Evolutionary conservation across 2,888 invertebrate genomes (phyloP).

Genomic region (Drosophila rellima): DNA sequence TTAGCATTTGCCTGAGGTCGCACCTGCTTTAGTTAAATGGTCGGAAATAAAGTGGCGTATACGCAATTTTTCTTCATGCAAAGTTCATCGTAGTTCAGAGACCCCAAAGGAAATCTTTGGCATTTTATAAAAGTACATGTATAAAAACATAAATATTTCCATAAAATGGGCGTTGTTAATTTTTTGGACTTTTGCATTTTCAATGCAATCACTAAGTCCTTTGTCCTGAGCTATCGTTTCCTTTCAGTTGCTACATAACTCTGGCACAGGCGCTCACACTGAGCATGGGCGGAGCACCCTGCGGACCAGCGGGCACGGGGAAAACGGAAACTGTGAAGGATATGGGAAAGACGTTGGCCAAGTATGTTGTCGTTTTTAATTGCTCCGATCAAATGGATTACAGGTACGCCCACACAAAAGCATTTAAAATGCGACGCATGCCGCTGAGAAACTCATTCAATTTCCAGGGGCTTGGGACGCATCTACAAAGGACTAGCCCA

Average conservation of each 20-base stretch:
- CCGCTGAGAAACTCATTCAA: slow-evolving; percentile 37
- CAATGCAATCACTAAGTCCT: slow-evolving; percentile 43
- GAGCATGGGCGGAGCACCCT: slow-evolving; percentile 98
- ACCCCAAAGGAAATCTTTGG: slow-evolving; percentile 30
- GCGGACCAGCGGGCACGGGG: slow-evolving; percentile 99
- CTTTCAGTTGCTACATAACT: slow-evolving; percentile 96
- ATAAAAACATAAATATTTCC: slow-evolving; percentile 22
- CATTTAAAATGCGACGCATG: slow-evolving; percentile 51
- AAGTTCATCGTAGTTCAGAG: slow-evolving; percentile 24
- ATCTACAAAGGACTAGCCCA: slow-evolving; percentile 98
- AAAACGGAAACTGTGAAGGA: slow-evolving; percentile 99
- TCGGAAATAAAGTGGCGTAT: slow-evolving; percentile 34
- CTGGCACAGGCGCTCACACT: slow-evolving; percentile 97
- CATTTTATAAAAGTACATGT: slow-evolving; percentile 23
- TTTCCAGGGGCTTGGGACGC: slow-evolving; percentile 93
- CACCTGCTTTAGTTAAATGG: slow-evolving; percentile 55
- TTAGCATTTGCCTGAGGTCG: slow-evolving; percentile 27
- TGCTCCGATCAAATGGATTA: slow-evolving; percentile 99
- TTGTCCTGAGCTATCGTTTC: not conserved
- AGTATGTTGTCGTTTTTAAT: slow-evolving; percentile 98
- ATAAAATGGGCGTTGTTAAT: slow-evolving; percentile 29
- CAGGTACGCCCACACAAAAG: slow-evolving; percentile 85
- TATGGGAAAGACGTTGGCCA: slow-evolving; percentile 98
- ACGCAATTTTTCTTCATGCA: slow-evolving; percentile 38
- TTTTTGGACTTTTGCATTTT: slow-evolving; percentile 46